phyloP scores from a whole-genome alignment of 2,888 invertebrate genomes.

The Polydrusus pterygomalis region DNA sequence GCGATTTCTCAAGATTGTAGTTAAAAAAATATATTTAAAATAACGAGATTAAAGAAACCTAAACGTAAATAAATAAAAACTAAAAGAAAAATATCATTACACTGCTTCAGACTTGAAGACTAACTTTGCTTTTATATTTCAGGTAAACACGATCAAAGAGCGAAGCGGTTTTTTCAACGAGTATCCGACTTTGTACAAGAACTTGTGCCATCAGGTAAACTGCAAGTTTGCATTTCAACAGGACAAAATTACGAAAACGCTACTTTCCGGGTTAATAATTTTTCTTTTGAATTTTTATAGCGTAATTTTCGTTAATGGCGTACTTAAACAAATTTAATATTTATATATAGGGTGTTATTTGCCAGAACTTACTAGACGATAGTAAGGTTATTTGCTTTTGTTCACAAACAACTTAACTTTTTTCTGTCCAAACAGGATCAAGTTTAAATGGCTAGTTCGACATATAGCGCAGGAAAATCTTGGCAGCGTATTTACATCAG shows the following conservation, averaged over 20 bases:
- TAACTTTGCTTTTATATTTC: constrained; percentile 41
- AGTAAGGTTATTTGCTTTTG: too few relatives aligned
- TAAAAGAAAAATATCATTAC: constrained; percentile 19
- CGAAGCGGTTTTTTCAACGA: constrained; percentile 30
- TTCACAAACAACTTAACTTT: too few relatives aligned
- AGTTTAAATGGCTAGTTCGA: too few relatives aligned
- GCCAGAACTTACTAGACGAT: too few relatives aligned
- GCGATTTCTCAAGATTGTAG: too few relatives aligned
- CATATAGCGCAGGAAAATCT: too few relatives aligned
- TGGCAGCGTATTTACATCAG: too few relatives aligned
- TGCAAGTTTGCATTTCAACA: constrained; percentile 21
- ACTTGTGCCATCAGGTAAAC: constrained; percentile 4
- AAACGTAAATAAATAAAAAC: constrained; percentile 8
- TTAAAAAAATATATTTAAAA: not conserved
- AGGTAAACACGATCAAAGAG: constrained; percentile 46
- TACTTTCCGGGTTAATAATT: not conserved
- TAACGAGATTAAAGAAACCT: not conserved
- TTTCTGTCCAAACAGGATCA: too few relatives aligned
- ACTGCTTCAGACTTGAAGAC: not conserved
- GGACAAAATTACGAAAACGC: not conserved
- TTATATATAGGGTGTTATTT: too few relatives aligned
- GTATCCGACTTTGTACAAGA: not conserved
- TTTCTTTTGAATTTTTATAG: not conserved
- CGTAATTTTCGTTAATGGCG: not conserved
- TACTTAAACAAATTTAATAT: too few relatives aligned